phyloP scores from a whole-genome alignment of 2,113 vertebrate species.

The Bostrychus sinensis region DNA sequence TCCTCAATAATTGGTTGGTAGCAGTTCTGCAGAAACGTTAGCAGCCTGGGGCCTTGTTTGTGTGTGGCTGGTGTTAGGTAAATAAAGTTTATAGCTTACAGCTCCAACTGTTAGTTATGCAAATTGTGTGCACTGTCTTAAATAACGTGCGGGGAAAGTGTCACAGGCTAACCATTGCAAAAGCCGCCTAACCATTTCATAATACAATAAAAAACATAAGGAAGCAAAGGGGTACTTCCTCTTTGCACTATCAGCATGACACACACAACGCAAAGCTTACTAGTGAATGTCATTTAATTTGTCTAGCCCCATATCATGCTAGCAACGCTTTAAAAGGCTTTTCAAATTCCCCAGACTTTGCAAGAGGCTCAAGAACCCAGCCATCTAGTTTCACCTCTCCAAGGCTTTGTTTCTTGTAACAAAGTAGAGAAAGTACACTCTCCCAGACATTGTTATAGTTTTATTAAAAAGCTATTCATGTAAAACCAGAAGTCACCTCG shows the following conservation, averaged over 20 bases:
- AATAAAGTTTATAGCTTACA: not conserved
- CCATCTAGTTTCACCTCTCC: too few relatives aligned
- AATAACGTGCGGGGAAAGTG: not conserved
- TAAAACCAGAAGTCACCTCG: not conserved
- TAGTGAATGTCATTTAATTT: not conserved
- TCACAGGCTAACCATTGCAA: constrained; percentile 33
- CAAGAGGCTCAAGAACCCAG: too few relatives aligned
- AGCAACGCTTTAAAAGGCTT: not conserved
- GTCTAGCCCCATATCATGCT: not conserved
- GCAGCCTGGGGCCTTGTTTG: constrained; percentile 23
- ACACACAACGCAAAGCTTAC: not conserved
- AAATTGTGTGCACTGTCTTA: not conserved
- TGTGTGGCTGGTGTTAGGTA: not conserved
- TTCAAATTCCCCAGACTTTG: too few relatives aligned
- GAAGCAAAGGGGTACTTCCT: constrained; percentile 53
- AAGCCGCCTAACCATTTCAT: constrained; percentile 42
- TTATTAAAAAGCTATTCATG: not conserved
- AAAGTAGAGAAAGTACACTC: not conserved
- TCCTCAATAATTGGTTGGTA: not conserved
- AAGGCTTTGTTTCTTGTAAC: too few relatives aligned
- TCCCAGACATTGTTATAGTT: not conserved
- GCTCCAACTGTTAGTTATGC: not conserved
- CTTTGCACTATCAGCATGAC: constrained; percentile 7
- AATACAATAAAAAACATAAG: constrained; percentile 35
- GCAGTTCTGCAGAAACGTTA: not conserved